These are phyloP conservation scores for Panthera tigris DNA, from an alignment of 2,113 vertebrate species.

Conservation along the genomic window DNA sequence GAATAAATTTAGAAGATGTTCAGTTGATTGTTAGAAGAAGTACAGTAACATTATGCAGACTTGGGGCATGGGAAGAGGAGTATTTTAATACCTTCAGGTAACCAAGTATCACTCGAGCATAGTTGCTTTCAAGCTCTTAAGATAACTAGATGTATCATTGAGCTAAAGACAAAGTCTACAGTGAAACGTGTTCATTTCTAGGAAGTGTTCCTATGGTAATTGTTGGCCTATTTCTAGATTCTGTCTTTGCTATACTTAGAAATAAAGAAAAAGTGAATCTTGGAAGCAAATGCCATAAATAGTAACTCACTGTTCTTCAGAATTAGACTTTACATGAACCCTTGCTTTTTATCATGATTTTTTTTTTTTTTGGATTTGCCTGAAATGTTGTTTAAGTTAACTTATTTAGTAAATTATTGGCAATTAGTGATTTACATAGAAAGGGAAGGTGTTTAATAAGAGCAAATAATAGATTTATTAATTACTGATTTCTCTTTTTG, in stretches of 20 bases:
- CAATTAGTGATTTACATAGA: neutral
- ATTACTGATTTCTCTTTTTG: neutral
- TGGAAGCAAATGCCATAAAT: neutral
- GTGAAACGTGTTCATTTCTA: slow-evolving; percentile 9
- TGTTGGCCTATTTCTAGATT: slow-evolving; percentile 19
- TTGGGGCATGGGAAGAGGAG: neutral
- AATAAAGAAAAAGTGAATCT: slow-evolving; percentile 37
- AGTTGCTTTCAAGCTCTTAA: slow-evolving; percentile 27
- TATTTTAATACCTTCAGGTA: neutral
- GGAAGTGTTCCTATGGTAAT: neutral
- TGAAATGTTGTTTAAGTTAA: neutral
- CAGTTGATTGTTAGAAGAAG: neutral
- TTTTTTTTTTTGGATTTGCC: neutral
- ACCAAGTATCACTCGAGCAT: neutral
- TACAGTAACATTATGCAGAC: neutral
- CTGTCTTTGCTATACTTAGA: neutral
- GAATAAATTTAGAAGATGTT: slow-evolving; percentile 2
- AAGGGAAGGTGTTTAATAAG: neutral
- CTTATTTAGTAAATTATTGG: slow-evolving; percentile 1
- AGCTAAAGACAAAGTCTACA: neutral
- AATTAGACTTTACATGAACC: neutral
- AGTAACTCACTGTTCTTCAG: neutral
- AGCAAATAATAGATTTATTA: neutral
- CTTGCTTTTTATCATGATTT: neutral
- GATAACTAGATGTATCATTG: neutral